phyloP scores from a whole-genome alignment of 1,140 invertebrate genomes.

The Hermetia illucens region DNA sequence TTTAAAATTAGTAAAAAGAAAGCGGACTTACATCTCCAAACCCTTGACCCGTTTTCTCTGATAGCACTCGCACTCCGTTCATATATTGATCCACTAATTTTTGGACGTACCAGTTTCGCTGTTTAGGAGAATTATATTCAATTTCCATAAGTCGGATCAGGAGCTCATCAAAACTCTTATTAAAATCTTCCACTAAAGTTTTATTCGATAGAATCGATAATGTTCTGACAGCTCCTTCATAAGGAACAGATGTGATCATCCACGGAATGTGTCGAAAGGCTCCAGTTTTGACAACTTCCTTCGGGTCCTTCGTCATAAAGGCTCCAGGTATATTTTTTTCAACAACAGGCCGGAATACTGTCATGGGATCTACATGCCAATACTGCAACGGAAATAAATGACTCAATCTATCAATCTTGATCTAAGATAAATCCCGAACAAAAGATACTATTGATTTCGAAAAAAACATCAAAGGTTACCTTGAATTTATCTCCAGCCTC shows the following conservation, averaged over 20 bases:
- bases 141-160: slow-evolving; percentile 21
- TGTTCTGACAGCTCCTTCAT: slow-evolving; percentile 31
- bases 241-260: slow-evolving; percentile 28
- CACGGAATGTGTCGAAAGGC: slow-evolving; percentile 25
- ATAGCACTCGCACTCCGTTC: slow-evolving; percentile 13
- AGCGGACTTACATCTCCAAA: slow-evolving; percentile 24
- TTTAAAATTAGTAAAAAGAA: not conserved
- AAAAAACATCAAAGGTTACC: slow-evolving; percentile 8
- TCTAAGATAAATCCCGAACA: too few relatives aligned
- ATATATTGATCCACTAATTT: slow-evolving; percentile 20
- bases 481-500: slow-evolving; percentile 20
- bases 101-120: slow-evolving; percentile 3
- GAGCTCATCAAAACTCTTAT: slow-evolving; percentile 17
- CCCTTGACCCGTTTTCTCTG: slow-evolving; percentile 15
- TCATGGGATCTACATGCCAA: slow-evolving; percentile 32
- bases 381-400: slow-evolving; percentile 15
- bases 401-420: slow-evolving; percentile 3
- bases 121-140: slow-evolving; percentile 8
- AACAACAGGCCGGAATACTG: slow-evolving; percentile 32
- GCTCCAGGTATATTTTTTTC: slow-evolving; percentile 16
- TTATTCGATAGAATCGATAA: slow-evolving; percentile 23
- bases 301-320: slow-evolving; percentile 29
- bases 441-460: too few relatives aligned
- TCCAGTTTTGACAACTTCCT: slow-evolving; percentile 19
- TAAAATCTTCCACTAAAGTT: slow-evolving; percentile 20